Conservation (phyloP, 2,888 invertebrate genomes). For the Apamea anceps region DNA sequence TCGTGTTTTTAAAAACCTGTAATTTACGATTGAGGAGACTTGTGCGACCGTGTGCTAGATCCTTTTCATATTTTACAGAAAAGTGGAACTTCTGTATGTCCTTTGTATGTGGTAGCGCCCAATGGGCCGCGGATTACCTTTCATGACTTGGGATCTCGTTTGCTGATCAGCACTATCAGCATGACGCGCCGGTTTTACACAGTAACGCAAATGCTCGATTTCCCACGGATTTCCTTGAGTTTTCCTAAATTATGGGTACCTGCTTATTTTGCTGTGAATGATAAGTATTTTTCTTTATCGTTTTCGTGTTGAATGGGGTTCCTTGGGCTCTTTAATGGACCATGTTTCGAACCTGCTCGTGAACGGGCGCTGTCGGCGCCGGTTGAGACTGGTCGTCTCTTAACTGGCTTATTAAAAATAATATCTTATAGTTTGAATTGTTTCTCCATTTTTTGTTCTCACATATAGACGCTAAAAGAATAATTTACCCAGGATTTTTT, state of each 20-base stretch:
- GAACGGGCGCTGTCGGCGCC: neutral
- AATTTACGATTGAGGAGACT: neutral
- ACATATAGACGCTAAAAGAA: no score
- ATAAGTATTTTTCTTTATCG: conserved; percentile 21
- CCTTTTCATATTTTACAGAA: neutral
- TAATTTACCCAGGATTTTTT: neutral
- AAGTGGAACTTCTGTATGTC: conserved; percentile 5
- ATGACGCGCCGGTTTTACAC: conserved; percentile 24
- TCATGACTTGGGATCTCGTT: conserved; percentile 41
- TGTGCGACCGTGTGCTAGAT: neutral
- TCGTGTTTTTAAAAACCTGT: no score
- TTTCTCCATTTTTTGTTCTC: neutral
- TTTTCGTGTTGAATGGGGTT: neutral
- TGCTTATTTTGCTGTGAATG: conserved; percentile 33
- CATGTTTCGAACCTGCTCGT: neutral
- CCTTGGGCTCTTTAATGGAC: neutral
- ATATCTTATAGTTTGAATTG: no score
- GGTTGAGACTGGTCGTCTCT: neutral
- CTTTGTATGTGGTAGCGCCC: neutral
- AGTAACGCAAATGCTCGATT: conserved; percentile 45
- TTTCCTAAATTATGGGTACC: conserved; percentile 11
- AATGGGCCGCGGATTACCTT: conserved; percentile 12
- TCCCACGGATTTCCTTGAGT: conserved; percentile 52
- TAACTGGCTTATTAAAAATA: neutral
- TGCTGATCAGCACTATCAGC: conserved; percentile 48